Conservation (phyloP, 2,888 invertebrate species). For the Morpho helenor region DNA sequence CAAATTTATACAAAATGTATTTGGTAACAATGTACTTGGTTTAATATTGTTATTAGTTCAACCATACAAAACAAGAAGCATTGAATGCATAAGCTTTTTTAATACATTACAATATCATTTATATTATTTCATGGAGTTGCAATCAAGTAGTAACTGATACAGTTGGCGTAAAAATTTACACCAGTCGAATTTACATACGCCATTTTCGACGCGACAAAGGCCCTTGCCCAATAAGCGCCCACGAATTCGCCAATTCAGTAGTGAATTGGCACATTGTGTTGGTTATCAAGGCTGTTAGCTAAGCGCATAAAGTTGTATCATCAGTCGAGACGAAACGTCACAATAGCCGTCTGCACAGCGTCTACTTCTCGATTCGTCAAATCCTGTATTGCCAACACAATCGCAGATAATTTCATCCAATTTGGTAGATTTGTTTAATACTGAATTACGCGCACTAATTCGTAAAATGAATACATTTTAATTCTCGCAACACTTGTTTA, state of each 20-base stretch:
- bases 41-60: too few relatives aligned
- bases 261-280: conserved; percentile 69
- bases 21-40: too few relatives aligned
- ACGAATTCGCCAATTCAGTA: conserved; percentile 63
- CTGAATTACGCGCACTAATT: not conserved
- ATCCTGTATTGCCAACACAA: conserved; percentile 8
- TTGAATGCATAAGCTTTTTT: too few relatives aligned
- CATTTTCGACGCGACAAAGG: not conserved
- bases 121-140: too few relatives aligned
- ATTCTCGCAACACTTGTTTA: conserved; percentile 7
- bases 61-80: too few relatives aligned
- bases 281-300: conserved; percentile 24
- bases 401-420: not conserved
- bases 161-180: not conserved
- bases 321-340: conserved; percentile 54
- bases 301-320: conserved; percentile 18
- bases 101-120: too few relatives aligned
- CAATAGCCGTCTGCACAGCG: conserved; percentile 67
- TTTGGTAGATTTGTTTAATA: not conserved
- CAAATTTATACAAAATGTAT: too few relatives aligned
- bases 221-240: conserved; percentile 22
- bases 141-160: not conserved
- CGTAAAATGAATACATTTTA: not conserved
- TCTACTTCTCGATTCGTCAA: conserved; percentile 58
- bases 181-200: conserved; percentile 1